Percentiles rank a stretch among this genome's conserved stretches.
Conservation (phyloP, 2,113 vertebrate species). For the Takifugu bimaculatus region DNA sequence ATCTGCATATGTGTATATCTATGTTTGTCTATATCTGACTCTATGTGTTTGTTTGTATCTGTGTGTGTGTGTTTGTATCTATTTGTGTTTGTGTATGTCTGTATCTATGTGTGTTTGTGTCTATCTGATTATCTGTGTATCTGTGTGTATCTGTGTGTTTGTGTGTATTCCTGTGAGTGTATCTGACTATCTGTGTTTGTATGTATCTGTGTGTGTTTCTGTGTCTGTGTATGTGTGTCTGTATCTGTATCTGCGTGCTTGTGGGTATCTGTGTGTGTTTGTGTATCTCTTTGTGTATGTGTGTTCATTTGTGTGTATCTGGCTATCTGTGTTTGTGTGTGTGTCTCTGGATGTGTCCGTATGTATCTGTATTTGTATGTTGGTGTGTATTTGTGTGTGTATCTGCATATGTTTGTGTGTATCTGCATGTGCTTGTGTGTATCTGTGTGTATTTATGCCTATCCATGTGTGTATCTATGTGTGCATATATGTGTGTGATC, state of each 20-base stretch:
- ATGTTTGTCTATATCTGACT: constrained; percentile 67
- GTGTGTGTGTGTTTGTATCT: background rate
- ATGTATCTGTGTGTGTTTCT: background rate
- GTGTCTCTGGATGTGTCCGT: background rate
- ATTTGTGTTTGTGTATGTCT: background rate
- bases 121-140: constrained; percentile 63
- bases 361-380: background rate
- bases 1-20: constrained; percentile 19
- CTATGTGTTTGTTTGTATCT: constrained; percentile 2
- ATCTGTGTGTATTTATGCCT: background rate
- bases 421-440: background rate
- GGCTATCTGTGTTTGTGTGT: background rate
- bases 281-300: background rate
- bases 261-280: background rate
- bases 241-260: background rate
- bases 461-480: constrained; percentile 1
- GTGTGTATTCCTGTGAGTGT: background rate
- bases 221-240: constrained; percentile 27
- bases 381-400: constrained; percentile 24
- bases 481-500: background rate
- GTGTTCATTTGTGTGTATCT: background rate
- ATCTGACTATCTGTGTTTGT: background rate
- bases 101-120: constrained; percentile 29
- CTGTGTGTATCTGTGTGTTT: background rate
- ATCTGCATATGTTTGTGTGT: background rate